Conservation (phyloP, 2,797 vertebrate species). For the Botia almorhae region DNA sequence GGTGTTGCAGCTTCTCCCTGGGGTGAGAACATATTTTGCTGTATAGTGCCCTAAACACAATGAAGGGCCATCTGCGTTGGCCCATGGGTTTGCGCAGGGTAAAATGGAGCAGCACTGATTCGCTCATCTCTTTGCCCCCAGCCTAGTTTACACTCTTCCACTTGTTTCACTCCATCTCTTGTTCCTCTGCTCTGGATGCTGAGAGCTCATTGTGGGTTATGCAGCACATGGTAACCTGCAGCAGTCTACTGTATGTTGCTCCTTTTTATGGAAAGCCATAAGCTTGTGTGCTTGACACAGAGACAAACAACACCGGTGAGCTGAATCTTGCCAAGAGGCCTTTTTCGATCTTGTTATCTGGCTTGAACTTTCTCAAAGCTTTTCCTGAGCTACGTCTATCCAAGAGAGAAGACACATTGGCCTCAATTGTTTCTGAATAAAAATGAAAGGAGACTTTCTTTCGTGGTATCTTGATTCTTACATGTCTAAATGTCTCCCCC, state of each 20-base stretch:
- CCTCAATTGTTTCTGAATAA: too few species aligned
- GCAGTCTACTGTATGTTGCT: slow-evolving; percentile 41
- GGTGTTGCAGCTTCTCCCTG: slow-evolving; percentile 49
- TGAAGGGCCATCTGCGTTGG: slow-evolving; percentile 49
- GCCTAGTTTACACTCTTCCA: slow-evolving; percentile 10
- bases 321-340: not conserved
- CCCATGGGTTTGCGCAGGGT: slow-evolving; percentile 46
- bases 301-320: not conserved
- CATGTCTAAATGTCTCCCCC: not conserved
- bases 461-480: too few species aligned
- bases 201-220: slow-evolving; percentile 26
- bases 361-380: not conserved
- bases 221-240: slow-evolving; percentile 44
- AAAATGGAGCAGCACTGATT: slow-evolving; percentile 47
- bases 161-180: slow-evolving; percentile 27
- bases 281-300: not conserved
- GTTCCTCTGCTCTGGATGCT: slow-evolving; percentile 27
- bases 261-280: slow-evolving; percentile 2
- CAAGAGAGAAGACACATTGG: too few species aligned
- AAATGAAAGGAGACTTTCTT: too few species aligned
- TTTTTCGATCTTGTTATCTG: not conserved
- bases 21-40: slow-evolving; percentile 42
- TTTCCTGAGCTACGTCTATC: too few species aligned
- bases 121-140: slow-evolving; percentile 33
- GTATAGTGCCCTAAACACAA: slow-evolving; percentile 46